Evolutionary conservation across 2,888 invertebrate genomes (phyloP).

Genomic region (Meloe dianella): DNA sequence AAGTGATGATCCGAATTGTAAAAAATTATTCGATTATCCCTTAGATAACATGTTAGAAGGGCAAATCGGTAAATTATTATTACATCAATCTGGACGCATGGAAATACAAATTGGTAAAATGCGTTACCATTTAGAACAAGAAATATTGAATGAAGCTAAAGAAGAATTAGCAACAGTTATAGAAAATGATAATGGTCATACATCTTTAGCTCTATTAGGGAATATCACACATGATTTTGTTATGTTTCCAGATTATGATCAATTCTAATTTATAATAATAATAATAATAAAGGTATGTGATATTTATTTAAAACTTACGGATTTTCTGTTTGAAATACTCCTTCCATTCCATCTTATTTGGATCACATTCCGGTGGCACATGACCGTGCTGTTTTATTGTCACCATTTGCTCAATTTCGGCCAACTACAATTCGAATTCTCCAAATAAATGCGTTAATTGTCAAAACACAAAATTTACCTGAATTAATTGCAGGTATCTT

Average conservation of each 20-base stretch:
- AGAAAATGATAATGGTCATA: slow-evolving; percentile 19
- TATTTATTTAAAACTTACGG: slow-evolving; percentile 22
- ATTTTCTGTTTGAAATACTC: slow-evolving; percentile 19
- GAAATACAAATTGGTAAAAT: slow-evolving; percentile 51
- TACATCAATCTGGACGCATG: slow-evolving; percentile 53
- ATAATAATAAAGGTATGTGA: slow-evolving; percentile 6
- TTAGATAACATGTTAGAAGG: slow-evolving; percentile 53
- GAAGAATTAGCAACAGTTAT: slow-evolving; percentile 26
- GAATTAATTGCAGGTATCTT: slow-evolving; percentile 19
- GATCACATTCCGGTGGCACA: slow-evolving; percentile 29
- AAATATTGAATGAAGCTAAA: slow-evolving; percentile 21
- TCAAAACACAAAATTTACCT: slow-evolving; percentile 13
- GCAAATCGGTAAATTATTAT: slow-evolving; percentile 52
- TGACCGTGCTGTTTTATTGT: slow-evolving; percentile 20
- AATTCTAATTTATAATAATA: slow-evolving; percentile 14
- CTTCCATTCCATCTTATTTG: slow-evolving; percentile 23
- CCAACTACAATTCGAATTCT: slow-evolving; percentile 14
- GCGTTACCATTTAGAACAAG: slow-evolving; percentile 47
- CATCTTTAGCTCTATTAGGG: slow-evolving; percentile 22
- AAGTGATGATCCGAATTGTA: slow-evolving; percentile 50
- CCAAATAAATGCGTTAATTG: background rate
- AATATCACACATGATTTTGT: slow-evolving; percentile 22
- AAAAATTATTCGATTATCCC: slow-evolving; percentile 49
- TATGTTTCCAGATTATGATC: slow-evolving; percentile 28
- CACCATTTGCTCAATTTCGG: slow-evolving; percentile 26